Evolutionary conservation across 2,888 invertebrate species (phyloP).

Genomic region (Nephrocerus scutellatus): DNA sequence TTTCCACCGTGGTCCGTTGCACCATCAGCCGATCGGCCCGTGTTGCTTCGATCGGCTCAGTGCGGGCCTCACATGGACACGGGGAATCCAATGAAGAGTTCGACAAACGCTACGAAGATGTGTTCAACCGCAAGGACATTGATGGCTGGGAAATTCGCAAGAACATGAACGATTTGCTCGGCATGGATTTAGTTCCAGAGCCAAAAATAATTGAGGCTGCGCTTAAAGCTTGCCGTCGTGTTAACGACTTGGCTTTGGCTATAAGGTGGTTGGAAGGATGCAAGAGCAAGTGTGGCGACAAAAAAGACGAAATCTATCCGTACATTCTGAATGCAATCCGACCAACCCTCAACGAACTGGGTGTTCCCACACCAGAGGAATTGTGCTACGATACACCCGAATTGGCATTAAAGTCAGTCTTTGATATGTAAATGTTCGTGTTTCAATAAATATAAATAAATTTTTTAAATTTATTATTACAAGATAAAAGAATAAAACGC

Average conservation of each 20-base stretch:
- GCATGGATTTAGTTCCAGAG: constrained; percentile 89
- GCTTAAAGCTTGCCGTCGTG: constrained; percentile 81
- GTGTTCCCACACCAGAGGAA: constrained; percentile 89
- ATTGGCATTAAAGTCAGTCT: constrained; percentile 70
- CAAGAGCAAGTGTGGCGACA: constrained; percentile 77
- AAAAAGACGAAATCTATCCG: constrained; percentile 72
- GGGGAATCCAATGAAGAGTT: constrained; percentile 79
- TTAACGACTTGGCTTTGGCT: constrained; percentile 91
- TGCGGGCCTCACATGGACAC: constrained; percentile 48
- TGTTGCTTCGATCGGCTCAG: constrained; percentile 33
- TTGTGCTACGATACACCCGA: constrained; percentile 97
- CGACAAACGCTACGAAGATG: constrained; percentile 73
- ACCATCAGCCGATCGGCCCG: constrained; percentile 35
- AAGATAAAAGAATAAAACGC: too few species aligned
- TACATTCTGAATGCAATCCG: constrained; percentile 83
- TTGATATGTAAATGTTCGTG: constrained; percentile 48
- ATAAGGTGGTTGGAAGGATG: constrained; percentile 88
- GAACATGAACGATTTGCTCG: constrained; percentile 80
- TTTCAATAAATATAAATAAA: constrained; percentile 9
- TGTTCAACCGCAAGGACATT: constrained; percentile 78
- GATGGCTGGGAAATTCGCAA: constrained; percentile 93
- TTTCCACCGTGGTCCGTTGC: constrained; percentile 44
- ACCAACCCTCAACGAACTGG: constrained; percentile 88
- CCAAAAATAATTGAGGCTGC: constrained; percentile 82
- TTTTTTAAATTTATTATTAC: background rate